Percentiles rank a stretch among this genome's conserved stretches.
Evolutionary conservation across 2,113 vertebrate genomes (phyloP).

Genomic region (Fulmarus glacialis): DNA sequence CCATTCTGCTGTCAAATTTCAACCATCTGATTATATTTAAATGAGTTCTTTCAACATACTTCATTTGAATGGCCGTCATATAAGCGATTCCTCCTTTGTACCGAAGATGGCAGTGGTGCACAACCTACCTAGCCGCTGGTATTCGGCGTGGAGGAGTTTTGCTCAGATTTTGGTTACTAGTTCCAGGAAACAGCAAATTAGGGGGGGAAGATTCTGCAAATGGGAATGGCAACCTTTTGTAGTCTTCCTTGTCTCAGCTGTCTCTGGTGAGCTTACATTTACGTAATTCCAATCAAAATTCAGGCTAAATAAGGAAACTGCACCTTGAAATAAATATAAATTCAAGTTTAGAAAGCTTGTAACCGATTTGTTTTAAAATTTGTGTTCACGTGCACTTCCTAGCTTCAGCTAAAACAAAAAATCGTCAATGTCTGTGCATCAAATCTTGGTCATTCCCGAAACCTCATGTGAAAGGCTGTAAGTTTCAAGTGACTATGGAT

Average conservation of each 20-base stretch:
- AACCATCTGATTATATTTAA: slow-evolving; percentile 84
- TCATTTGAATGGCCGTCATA: slow-evolving; percentile 55
- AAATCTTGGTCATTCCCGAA: neutral
- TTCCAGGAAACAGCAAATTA: slow-evolving; percentile 36
- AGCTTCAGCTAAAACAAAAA: slow-evolving; percentile 50
- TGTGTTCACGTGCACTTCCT: slow-evolving; percentile 17
- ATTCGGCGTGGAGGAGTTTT: neutral
- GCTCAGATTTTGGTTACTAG: neutral
- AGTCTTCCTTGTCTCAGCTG: neutral
- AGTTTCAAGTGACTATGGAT: neutral
- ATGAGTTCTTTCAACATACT: slow-evolving; percentile 71
- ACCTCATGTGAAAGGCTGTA: neutral
- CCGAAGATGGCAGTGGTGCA: slow-evolving; percentile 80
- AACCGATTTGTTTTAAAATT: slow-evolving; percentile 43
- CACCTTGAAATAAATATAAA: neutral
- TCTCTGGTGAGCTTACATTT: neutral
- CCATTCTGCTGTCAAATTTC: slow-evolving; percentile 77
- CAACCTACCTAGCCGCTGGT: slow-evolving; percentile 27
- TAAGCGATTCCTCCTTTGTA: slow-evolving; percentile 45
- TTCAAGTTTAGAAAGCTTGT: slow-evolving; percentile 31
- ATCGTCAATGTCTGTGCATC: neutral
- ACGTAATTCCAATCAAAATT: neutral
- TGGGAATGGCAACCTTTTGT: neutral
- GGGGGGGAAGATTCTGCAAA: neutral
- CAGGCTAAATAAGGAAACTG: neutral